A percentile compares a stretch with the other conserved stretches of the same genome.
These are phyloP conservation scores for Chaunax sp. DNA, from an alignment of 2,797 vertebrate species.

Conservation along the genomic window DNA sequence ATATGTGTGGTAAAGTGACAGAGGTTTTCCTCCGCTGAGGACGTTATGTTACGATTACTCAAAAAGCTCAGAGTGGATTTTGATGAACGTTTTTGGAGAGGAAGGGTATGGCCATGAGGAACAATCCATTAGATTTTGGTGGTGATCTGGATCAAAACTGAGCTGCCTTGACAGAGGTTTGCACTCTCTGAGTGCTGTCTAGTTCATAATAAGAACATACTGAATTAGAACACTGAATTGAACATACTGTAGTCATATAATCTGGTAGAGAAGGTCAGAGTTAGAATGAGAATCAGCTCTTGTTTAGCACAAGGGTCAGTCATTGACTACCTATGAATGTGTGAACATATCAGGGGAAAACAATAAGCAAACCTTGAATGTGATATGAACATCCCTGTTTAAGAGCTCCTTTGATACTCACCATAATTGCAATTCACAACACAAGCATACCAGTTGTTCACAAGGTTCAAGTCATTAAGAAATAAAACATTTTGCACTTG, in stretches of 20 bases:
- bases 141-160: too few species aligned
- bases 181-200: too few species aligned
- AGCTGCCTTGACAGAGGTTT: too few species aligned
- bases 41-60: not conserved
- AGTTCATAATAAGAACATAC: too few species aligned
- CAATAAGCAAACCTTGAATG: constrained; percentile 24
- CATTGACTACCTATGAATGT: not conserved
- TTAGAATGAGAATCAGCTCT: constrained; percentile 4
- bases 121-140: too few species aligned
- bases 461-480: constrained; percentile 32
- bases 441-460: constrained; percentile 16
- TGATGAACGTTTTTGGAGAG: too few species aligned
- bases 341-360: constrained; percentile 12
- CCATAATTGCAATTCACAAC: constrained; percentile 34
- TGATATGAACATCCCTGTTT: constrained; percentile 26
- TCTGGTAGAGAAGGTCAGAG: not conserved
- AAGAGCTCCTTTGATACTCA: constrained; percentile 23
- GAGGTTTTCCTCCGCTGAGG: too few species aligned
- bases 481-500: constrained; percentile 22
- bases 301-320: constrained; percentile 2
- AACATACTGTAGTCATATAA: not conserved
- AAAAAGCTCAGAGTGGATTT: too few species aligned
- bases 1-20: not conserved
- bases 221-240: too few species aligned
- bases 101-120: too few species aligned